Percentiles rank a stretch among this genome's conserved stretches.
Evolutionary conservation across 2,888 invertebrate species (phyloP).

Genomic region (Drosophila meridiana): DNA sequence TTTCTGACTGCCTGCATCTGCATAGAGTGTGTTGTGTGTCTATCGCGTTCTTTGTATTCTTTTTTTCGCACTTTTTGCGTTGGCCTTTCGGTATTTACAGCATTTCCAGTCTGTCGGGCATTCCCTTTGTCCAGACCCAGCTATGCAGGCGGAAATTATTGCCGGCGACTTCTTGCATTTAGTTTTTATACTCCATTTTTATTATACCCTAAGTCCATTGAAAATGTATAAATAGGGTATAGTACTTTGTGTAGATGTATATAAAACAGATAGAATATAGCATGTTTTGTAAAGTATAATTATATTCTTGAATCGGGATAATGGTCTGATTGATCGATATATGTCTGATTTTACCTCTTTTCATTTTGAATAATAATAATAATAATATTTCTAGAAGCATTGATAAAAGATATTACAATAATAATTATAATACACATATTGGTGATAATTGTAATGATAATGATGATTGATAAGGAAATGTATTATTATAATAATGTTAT

Average conservation of each 20-base stretch:
- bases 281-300: neutral
- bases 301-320: neutral
- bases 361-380: neutral
- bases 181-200: slow-evolving; percentile 21
- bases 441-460: neutral
- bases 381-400: neutral
- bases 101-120: slow-evolving; percentile 20
- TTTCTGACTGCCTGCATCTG: slow-evolving; percentile 5
- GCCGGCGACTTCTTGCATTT: slow-evolving; percentile 63
- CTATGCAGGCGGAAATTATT: slow-evolving; percentile 72
- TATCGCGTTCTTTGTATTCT: slow-evolving; percentile 19
- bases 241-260: neutral
- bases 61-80: slow-evolving; percentile 48
- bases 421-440: neutral
- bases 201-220: neutral
- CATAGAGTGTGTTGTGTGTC: slow-evolving; percentile 2
- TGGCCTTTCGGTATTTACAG: slow-evolving; percentile 36
- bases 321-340: neutral
- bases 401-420: neutral
- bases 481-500: neutral
- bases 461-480: neutral
- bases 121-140: slow-evolving; percentile 28
- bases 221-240: neutral
- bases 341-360: neutral
- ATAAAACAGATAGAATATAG: neutral